These are phyloP conservation scores for Limosa lapponica DNA, from an alignment of 2,797 vertebrate species.

Conservation along the genomic window DNA sequence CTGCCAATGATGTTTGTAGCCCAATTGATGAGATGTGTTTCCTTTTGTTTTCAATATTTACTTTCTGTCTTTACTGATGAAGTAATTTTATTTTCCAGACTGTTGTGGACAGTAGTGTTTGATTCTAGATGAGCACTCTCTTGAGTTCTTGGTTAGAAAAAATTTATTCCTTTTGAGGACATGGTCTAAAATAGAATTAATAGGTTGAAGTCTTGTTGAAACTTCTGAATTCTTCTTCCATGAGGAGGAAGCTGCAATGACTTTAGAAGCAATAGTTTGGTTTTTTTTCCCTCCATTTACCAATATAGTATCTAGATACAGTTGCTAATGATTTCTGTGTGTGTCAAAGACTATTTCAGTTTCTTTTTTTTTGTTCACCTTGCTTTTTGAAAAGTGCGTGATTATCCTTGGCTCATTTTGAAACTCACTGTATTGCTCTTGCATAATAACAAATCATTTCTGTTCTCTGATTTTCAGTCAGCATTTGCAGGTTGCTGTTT, in stretches of 20 bases:
- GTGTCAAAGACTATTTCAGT: not conserved
- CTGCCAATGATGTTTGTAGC: not conserved
- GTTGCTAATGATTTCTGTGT: not conserved
- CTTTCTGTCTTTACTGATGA: not conserved
- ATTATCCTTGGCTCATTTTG: not conserved
- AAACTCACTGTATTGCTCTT: not conserved
- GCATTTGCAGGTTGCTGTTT: constrained; percentile 11
- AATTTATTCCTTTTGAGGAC: not conserved
- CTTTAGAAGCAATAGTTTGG: not conserved
- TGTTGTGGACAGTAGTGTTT: not conserved
- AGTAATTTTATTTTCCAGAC: not conserved
- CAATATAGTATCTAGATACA: not conserved
- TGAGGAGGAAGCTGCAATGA: not conserved
- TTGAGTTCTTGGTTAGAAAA: not conserved
- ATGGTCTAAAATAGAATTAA: not conserved
- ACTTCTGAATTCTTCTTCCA: not conserved
- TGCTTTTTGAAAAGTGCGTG: not conserved
- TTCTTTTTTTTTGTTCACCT: not conserved
- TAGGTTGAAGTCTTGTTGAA: not conserved
- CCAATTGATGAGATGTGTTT: not conserved
- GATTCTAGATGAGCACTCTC: not conserved
- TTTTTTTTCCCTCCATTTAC: not conserved
- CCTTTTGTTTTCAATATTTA: not conserved
- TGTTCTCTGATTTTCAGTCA: not conserved
- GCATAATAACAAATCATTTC: not conserved